Evolutionary conservation across 2,888 invertebrate genomes (phyloP), one percentile per base, ranked within the genome.

Genomic region (Linnaemya tessellans): DNA sequence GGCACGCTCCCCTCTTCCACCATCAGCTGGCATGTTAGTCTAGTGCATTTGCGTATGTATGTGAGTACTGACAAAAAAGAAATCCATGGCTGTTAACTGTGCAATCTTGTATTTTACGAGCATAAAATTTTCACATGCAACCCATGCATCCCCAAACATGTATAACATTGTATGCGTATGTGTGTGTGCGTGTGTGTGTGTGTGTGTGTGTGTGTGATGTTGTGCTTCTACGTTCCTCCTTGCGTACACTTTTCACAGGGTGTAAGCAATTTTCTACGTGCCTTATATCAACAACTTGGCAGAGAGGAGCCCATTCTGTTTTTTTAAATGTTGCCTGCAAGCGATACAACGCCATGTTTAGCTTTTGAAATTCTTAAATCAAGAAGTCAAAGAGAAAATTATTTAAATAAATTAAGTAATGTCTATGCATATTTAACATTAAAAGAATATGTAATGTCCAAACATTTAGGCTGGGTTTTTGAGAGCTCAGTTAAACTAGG

Each of bases 221-320:
- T 58, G 49, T 43, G 20, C 67, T 18, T 18, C 7, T n/a, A 30
- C 43, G 18, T 46, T 35, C n/a, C 1, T n/a, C 22, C 22, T 8
- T 70, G n/a, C 56, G 56, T 68, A 58, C 22, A 18, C 49, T 74
- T 84, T 81, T 81, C 71, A 84, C 70, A 65, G 81, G 78, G 78
- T 68, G 62, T 81, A 81, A 81, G 70, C 82, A 85, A 85, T 85
- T 85, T 79, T 65, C 70, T 81, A 85, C 82, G 82, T 85, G 84
- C 56, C 38, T 74, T 64, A 58, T 75, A 70, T 56, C 74, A 74
- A 79, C 78, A 75, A 67, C 46, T 56, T n/a, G 38, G 20, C 22
- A 15, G 2, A 43, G 13, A 11, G 20, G 4, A n/a, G 22, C 38
- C n/a, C 18, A 38, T 2, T 49, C 8, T 58, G 25, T 30, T 38